Percentiles rank a stretch among this genome's conserved stretches.
Conservation (phyloP, 2,113 vertebrate genomes). For the Anthoscopus minutus region DNA sequence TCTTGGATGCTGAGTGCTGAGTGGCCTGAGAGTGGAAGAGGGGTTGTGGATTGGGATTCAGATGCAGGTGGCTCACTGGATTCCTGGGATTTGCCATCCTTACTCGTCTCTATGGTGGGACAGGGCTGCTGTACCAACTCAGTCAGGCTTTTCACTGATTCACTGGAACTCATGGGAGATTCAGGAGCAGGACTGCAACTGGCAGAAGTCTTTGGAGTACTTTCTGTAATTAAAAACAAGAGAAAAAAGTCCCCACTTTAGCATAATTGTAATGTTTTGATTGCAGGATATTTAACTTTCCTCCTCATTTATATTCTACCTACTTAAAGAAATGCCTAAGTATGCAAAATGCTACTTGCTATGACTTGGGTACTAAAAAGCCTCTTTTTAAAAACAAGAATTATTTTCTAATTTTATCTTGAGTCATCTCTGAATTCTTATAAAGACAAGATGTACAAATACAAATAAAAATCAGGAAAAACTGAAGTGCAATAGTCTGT, state of each 20-base stretch:
- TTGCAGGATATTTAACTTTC: constrained; percentile 25
- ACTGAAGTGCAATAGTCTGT: neutral
- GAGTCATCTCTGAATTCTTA: neutral
- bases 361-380: neutral
- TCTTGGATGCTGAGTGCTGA: constrained; percentile 91
- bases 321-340: constrained; percentile 11
- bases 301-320: constrained; percentile 30
- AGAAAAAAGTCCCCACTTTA: neutral
- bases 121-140: constrained; percentile 83
- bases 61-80: constrained; percentile 70
- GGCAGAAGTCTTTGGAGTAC: constrained; percentile 93
- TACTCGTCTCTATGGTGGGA: constrained; percentile 79
- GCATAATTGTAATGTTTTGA: constrained; percentile 33
- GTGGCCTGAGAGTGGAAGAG: constrained; percentile 81
- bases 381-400: neutral
- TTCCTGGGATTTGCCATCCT: constrained; percentile 75
- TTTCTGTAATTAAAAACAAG: constrained; percentile 73
- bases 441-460: neutral
- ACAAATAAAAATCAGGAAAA: constrained; percentile 12
- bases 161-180: constrained; percentile 91
- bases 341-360: constrained; percentile 6
- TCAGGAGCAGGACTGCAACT: constrained; percentile 95
- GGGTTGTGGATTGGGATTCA: constrained; percentile 82
- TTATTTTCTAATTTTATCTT: constrained; percentile 15
- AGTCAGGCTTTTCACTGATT: constrained; percentile 86